Base-by-base conservation (phyloP, 2,797 vertebrate genomes). In the Zalophus californianus region DNA sequence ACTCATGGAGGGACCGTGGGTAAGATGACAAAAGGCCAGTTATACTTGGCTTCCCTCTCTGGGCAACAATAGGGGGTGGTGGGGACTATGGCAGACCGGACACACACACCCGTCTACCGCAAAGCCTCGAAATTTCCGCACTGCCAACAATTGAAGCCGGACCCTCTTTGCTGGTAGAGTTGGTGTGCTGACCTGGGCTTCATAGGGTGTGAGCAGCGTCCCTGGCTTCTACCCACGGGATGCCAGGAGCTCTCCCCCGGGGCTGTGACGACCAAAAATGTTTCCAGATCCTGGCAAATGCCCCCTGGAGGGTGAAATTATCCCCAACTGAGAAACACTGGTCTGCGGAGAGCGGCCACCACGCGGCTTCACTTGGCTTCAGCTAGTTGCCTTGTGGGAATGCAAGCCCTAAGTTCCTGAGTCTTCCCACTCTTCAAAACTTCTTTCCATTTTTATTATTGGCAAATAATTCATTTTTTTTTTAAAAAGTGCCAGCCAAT, bases 61-160 rank as follows among this genome's bases (percentile, higher is more conserved):
- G 56, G 66, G 44, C 15, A 7, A 7, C 48, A 14, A 3, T 18
- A 16, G 23, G 44, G 38, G n/a, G 82, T 9, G 18, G 44, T 44
- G 56, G 52, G 35, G 14, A 44, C 66, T 9, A 3, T 5, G 79
- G 85, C 54, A 25, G 56, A 54, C 38, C 8, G 32, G 62, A 9
- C 15, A 15, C 0, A 1, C n/a, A 29, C 0, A 0, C 38, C 13
- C 7, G 8, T 20, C 27, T 38, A 5, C 1, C 0, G 32, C 58
- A 48, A 18, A n/a, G 14, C 50, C 58, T 16, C 20, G 48, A 56
- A 2, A 2, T 6, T 32, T 70, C 1, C 2, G n/a, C 82, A 14
- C 25, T 3, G 0, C 29, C 2, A 14, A 32, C 72, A 18, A 20
- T 2, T 1, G 16, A 44, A 29, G 23, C 50, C 3, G 1, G 15